Percentiles rank a stretch among this genome's conserved stretches.
These are phyloP conservation scores for Pogonocichla stellata DNA, from an alignment of 2,113 vertebrate species.

Conservation along the genomic window DNA sequence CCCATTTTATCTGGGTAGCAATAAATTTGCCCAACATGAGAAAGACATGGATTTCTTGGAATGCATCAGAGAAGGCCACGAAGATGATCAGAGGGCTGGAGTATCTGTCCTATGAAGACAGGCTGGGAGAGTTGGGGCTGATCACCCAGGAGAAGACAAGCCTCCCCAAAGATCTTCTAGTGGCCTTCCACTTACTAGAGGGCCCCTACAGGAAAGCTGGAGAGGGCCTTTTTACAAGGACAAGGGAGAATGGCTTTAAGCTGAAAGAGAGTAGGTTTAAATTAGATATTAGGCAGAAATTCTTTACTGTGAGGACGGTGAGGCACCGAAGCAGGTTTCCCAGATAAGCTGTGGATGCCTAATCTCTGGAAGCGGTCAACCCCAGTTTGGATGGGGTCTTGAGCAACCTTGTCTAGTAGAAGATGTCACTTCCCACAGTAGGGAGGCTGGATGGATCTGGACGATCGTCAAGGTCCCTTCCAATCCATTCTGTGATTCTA, in stretches of 20 bases:
- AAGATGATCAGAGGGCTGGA: background rate
- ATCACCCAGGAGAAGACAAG: background rate
- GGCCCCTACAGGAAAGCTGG: background rate
- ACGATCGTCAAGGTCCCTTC: background rate
- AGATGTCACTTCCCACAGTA: accelerated
- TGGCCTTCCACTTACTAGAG: no score
- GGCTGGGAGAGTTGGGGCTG: background rate
- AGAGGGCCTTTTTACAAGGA: background rate
- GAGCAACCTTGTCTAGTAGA: background rate
- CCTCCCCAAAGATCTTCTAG: background rate
- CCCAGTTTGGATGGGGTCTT: background rate
- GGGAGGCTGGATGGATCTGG: background rate
- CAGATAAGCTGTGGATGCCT: background rate
- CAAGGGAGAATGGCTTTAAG: background rate
- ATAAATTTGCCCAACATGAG: background rate
- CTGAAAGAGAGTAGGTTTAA: background rate
- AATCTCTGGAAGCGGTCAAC: background rate
- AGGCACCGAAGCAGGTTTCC: background rate
- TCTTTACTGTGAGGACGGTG: background rate
- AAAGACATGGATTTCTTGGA: background rate
- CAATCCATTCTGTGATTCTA: background rate
- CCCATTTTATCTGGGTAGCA: background rate
- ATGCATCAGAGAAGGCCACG: background rate
- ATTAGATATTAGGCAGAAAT: background rate
- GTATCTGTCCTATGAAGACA: background rate